Evolutionary conservation across 2,888 invertebrate genomes (phyloP).

Genomic region (Adelphocoris suturalis): DNA sequence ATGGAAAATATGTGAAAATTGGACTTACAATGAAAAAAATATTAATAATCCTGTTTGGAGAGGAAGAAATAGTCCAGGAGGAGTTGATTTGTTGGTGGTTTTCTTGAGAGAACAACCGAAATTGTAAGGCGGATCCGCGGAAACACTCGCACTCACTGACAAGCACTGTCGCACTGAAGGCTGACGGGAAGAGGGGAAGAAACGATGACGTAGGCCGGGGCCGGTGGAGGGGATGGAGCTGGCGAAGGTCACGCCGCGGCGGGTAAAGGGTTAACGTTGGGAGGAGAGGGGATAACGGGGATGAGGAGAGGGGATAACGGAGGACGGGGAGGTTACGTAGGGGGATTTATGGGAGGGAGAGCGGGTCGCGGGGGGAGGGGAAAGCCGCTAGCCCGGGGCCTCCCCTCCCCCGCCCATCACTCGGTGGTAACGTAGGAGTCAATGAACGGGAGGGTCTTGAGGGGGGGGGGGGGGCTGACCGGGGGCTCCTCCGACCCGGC

Average conservation of each 20-base stretch:
- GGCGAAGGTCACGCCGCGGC: conserved; percentile 59
- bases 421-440: conserved; percentile 44
- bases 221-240: conserved; percentile 7
- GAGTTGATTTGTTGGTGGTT: conserved; percentile 5
- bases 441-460: conserved; percentile 64
- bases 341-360: background rate
- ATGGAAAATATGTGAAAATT: background rate
- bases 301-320: background rate
- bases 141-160: conserved; percentile 62
- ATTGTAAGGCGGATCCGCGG: background rate
- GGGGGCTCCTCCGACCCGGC: conserved; percentile 38
- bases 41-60: conserved; percentile 8
- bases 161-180: conserved; percentile 68
- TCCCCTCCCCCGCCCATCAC: background rate
- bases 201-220: conserved; percentile 54
- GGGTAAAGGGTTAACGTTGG: conserved; percentile 7
- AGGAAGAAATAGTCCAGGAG: conserved; percentile 5
- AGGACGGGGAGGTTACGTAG: conserved; percentile 23
- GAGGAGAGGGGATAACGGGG: background rate
- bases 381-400: conserved; percentile 44
- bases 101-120: conserved; percentile 43
- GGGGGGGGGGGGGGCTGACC: conserved; percentile 27
- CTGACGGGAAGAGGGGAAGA: conserved; percentile 58
- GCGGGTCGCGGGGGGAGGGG: conserved; percentile 16
- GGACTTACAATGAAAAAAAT: conserved; percentile 56